These are phyloP conservation scores for Proctacanthus coquilletti DNA, from an alignment of 1,140 invertebrate genomes.

Conservation along the genomic window DNA sequence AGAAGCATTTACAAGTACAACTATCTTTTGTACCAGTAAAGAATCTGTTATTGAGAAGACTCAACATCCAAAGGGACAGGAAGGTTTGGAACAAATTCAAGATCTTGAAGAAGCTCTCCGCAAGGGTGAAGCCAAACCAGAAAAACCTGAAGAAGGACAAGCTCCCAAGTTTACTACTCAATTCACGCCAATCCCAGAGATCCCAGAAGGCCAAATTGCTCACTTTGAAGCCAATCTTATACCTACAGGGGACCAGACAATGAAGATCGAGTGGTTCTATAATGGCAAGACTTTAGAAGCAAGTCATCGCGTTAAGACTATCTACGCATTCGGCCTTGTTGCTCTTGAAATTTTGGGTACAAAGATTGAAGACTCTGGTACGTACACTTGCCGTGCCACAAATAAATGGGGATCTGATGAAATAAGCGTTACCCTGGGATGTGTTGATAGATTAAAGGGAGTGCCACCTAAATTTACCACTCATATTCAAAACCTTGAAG, in stretches of 20 bases:
- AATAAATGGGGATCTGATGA: slow-evolving; percentile 80
- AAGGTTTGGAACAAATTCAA: slow-evolving; percentile 80
- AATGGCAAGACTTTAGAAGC: slow-evolving; percentile 79
- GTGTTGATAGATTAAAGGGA: slow-evolving; percentile 67
- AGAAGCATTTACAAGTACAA: slow-evolving; percentile 83
- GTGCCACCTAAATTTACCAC: slow-evolving; percentile 78
- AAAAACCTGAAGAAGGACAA: slow-evolving; percentile 59
- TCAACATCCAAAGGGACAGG: slow-evolving; percentile 84
- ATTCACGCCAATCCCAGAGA: slow-evolving; percentile 63
- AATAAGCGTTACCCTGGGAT: slow-evolving; percentile 68
- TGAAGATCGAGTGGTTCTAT: slow-evolving; percentile 96
- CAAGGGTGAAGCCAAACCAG: slow-evolving; percentile 45
- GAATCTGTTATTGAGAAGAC: slow-evolving; percentile 71
- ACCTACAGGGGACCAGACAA: slow-evolving; percentile 86
- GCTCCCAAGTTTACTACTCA: slow-evolving; percentile 77
- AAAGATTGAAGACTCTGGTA: slow-evolving; percentile 74
- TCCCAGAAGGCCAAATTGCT: slow-evolving; percentile 79
- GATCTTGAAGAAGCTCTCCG: slow-evolving; percentile 74
- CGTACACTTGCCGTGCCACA: slow-evolving; percentile 71
- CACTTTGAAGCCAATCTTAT: slow-evolving; percentile 88
- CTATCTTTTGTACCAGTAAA: slow-evolving; percentile 68
- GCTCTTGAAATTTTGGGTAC: slow-evolving; percentile 83
- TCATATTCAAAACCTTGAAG: slow-evolving; percentile 69
- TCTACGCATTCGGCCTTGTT: slow-evolving; percentile 92
- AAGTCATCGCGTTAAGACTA: slow-evolving; percentile 75